A percentile compares a stretch with the other conserved stretches of the same genome.
Conservation (phyloP, 2,113 vertebrate genomes). For the Indicator indicator region DNA sequence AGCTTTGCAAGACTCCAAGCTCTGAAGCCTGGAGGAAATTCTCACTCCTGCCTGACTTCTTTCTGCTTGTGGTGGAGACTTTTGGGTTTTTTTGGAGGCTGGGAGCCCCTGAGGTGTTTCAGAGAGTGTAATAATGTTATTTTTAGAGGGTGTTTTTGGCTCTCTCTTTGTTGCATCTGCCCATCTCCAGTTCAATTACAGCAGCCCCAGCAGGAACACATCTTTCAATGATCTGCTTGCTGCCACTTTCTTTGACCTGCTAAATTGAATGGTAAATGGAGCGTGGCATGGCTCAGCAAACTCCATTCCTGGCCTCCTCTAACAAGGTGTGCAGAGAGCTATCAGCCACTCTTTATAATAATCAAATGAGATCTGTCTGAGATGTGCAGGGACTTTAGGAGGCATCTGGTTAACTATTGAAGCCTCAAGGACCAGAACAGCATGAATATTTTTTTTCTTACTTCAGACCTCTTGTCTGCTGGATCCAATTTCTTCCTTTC, state of each 20-base stretch:
- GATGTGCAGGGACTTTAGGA: background rate
- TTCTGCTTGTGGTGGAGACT: background rate
- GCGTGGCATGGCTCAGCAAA: background rate
- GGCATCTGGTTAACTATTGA: background rate
- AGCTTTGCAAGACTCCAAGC: background rate
- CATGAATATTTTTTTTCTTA: background rate
- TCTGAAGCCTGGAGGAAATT: background rate
- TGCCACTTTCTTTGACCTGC: conserved; percentile 19
- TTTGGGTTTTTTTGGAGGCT: background rate
- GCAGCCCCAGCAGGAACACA: background rate
- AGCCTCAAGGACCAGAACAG: background rate
- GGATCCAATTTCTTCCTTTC: background rate
- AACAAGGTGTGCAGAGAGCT: background rate
- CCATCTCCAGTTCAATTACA: background rate
- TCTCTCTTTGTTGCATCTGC: background rate
- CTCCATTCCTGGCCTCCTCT: conserved; percentile 36
- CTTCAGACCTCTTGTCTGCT: background rate
- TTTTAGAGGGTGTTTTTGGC: background rate
- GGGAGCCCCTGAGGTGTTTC: background rate
- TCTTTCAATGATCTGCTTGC: conserved; percentile 17
- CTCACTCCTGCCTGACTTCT: background rate
- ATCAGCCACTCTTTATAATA: background rate
- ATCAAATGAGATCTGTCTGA: background rate
- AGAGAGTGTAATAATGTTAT: background rate
- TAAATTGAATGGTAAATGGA: conserved; percentile 60